Conservation (phyloP, 2,113 vertebrate species). For the Menidia beryllina region DNA sequence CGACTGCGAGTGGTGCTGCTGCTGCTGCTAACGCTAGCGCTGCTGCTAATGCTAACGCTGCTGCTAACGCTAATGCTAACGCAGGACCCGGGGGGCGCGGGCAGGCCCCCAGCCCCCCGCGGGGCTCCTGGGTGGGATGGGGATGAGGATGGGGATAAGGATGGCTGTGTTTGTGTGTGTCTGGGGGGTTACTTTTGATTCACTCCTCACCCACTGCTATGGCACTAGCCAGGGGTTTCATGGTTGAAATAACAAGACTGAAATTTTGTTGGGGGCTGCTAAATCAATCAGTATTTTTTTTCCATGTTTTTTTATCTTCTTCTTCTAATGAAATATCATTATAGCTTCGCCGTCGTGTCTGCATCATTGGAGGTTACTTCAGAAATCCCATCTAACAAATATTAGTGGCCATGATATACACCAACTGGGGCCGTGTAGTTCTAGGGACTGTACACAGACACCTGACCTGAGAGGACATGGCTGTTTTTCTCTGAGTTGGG, state of each 20-base stretch:
- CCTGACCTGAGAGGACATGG: too few relatives aligned
- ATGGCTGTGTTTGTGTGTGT: too few relatives aligned
- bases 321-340: neutral
- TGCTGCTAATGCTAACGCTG: slow-evolving; percentile 68
- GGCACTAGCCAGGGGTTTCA: slow-evolving; percentile 12
- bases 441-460: too few relatives aligned
- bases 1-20: slow-evolving; percentile 76
- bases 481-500: too few relatives aligned
- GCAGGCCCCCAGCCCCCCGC: slow-evolving; percentile 25
- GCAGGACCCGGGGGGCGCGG: slow-evolving; percentile 35
- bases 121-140: slow-evolving; percentile 32
- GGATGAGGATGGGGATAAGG: too few relatives aligned
- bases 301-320: neutral
- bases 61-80: slow-evolving; percentile 68
- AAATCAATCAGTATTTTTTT: neutral
- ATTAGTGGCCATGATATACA: too few relatives aligned
- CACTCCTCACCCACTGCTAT: slow-evolving; percentile 21
- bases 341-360: neutral
- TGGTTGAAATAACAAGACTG: slow-evolving; percentile 1
- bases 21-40: slow-evolving; percentile 68
- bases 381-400: too few relatives aligned
- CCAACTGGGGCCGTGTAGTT: too few relatives aligned
- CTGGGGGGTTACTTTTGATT: slow-evolving; percentile 17
- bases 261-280: neutral
- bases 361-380: neutral